Evolutionary conservation across 1,140 invertebrate genomes (phyloP).

Genomic region (Drosophila suzukii): DNA sequence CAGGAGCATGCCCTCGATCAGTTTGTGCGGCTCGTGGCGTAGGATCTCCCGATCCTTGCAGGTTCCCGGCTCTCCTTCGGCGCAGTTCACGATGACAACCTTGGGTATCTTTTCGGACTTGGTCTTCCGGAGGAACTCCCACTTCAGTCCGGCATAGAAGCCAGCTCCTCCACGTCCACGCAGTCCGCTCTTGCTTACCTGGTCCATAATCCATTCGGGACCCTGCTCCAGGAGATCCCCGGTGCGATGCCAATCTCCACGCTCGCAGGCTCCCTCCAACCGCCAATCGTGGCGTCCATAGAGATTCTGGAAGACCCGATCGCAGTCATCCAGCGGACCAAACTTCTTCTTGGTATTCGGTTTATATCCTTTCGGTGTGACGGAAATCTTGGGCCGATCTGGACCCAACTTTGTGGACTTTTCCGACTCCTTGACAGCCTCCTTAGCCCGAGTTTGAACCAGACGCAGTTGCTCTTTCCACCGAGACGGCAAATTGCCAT

Average conservation of each 20-base stretch:
- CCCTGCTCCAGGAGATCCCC: slow-evolving; percentile 98
- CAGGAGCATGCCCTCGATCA: slow-evolving; percentile 98
- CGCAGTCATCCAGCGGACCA: slow-evolving; percentile 91
- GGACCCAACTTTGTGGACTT: slow-evolving; percentile 3
- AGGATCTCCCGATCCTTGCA: slow-evolving; percentile 99
- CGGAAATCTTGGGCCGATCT: not conserved
- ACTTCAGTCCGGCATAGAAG: slow-evolving; percentile 99
- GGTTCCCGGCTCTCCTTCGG: slow-evolving; percentile 98
- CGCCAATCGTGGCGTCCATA: slow-evolving; percentile 99
- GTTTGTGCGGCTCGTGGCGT: slow-evolving; percentile 98
- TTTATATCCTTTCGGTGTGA: slow-evolving; percentile 18
- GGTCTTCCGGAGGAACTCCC: slow-evolving; percentile 96
- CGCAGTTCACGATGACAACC: slow-evolving; percentile 98
- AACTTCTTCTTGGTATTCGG: slow-evolving; percentile 32
- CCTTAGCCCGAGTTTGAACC: not conserved
- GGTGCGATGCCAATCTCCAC: slow-evolving; percentile 99
- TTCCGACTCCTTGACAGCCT: not conserved
- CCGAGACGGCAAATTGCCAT: not conserved
- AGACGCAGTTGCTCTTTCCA: slow-evolving; percentile 2
- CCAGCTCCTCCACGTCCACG: slow-evolving; percentile 98
- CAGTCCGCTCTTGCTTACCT: slow-evolving; percentile 96
- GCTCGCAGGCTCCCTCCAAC: slow-evolving; percentile 94
- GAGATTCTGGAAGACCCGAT: slow-evolving; percentile 98
- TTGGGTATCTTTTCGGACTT: slow-evolving; percentile 97
- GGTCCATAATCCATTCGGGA: slow-evolving; percentile 97